Conservation (phyloP, 2,113 vertebrate genomes). For the Hystrix cristata region DNA sequence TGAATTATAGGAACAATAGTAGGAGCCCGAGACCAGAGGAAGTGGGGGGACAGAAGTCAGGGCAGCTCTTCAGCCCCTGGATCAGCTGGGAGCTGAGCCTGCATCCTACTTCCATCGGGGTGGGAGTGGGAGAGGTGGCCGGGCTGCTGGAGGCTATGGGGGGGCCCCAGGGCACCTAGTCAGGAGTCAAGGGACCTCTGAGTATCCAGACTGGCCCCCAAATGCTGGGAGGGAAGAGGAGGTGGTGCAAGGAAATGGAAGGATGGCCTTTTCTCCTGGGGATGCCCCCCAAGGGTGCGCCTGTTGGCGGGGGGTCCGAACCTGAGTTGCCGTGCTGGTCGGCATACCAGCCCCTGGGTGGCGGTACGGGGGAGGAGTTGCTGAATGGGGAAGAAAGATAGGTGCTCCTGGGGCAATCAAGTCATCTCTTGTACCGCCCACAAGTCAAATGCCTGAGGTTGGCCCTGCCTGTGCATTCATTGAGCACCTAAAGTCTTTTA, state of each 20-base stretch:
- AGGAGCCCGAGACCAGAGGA: neutral
- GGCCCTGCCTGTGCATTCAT: neutral
- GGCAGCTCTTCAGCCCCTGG: neutral
- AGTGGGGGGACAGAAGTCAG: neutral
- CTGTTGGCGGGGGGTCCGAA: too few species aligned
- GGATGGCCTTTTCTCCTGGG: neutral
- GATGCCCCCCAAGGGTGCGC: neutral
- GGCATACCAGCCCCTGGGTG: neutral
- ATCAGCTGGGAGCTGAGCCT: too few species aligned
- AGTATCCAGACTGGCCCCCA: neutral
- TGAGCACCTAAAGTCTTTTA: neutral
- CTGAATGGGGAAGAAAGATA: neutral
- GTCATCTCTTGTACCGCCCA: neutral
- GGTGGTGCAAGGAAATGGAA: neutral
- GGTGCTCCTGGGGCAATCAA: rapidly evolving
- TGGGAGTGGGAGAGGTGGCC: neutral
- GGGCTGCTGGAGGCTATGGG: neutral
- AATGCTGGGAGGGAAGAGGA: neutral
- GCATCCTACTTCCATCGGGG: neutral
- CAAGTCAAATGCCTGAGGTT: too few species aligned
- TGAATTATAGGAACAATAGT: conserved; percentile 42
- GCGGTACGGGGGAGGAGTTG: neutral
- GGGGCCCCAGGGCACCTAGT: neutral
- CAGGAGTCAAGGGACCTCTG: neutral
- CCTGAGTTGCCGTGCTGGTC: too few species aligned